A percentile compares a stretch with the other conserved stretches of the same genome.
phyloP scores from a whole-genome alignment of 2,113 vertebrate species.

The Hemiprocne comata region DNA sequence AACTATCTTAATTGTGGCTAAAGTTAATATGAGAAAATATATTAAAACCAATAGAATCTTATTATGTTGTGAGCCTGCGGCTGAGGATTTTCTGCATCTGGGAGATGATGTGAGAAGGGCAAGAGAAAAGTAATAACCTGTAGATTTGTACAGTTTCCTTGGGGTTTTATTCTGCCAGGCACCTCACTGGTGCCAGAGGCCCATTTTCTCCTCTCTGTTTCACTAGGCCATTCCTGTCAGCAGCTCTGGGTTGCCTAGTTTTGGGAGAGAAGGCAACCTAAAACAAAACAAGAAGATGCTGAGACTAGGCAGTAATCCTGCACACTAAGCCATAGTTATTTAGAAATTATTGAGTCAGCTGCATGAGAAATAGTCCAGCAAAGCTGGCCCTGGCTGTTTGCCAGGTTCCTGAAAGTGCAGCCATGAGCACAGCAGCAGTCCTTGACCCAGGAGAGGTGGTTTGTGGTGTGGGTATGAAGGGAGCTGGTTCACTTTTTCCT shows the following conservation, averaged over 20 bases:
- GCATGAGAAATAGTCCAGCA: rapidly evolving
- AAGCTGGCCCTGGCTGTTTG: background rate
- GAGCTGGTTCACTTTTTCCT: conserved; percentile 5
- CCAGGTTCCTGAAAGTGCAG: background rate
- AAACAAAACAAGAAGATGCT: background rate
- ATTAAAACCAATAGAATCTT: background rate
- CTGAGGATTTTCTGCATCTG: background rate
- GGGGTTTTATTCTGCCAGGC: background rate
- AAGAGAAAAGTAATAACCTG: background rate
- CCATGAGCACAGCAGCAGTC: background rate
- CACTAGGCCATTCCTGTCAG: background rate
- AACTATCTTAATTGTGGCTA: background rate
- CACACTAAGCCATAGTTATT: background rate
- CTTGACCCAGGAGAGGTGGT: background rate
- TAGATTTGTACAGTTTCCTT: background rate
- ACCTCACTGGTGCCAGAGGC: background rate
- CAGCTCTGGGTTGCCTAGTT: background rate
- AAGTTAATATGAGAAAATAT: background rate
- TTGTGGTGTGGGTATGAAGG: background rate
- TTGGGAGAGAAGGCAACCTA: background rate
- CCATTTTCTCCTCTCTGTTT: background rate
- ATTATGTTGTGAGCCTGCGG: background rate
- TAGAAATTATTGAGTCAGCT: background rate
- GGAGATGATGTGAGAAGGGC: background rate
- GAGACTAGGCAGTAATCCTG: background rate